Conservation (phyloP, 2,797 vertebrate genomes). For the Australoheros facetus region DNA sequence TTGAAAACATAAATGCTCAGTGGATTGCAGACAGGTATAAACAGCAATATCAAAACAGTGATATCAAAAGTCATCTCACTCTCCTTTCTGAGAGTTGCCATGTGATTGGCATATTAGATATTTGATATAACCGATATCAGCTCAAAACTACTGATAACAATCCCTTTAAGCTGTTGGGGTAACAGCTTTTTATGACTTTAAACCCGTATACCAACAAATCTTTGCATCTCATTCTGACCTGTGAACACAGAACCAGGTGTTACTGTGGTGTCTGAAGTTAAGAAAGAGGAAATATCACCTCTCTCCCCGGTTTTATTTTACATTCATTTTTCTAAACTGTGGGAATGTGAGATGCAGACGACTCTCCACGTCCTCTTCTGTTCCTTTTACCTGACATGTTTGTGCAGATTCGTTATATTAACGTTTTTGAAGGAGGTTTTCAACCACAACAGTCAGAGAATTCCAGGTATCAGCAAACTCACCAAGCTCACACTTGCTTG, state of each 20-base stretch:
- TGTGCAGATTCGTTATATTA: slow-evolving; percentile 59
- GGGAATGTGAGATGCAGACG: not conserved
- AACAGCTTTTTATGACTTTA: not conserved
- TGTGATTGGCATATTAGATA: not conserved
- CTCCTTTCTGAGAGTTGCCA: not conserved
- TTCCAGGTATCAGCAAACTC: slow-evolving; percentile 43
- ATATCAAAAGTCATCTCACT: not conserved
- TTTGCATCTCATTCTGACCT: not conserved
- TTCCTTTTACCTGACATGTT: slow-evolving; percentile 49
- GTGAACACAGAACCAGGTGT: not conserved
- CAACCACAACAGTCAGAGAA: slow-evolving; percentile 55
- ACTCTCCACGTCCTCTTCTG: slow-evolving; percentile 13
- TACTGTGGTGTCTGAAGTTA: not conserved
- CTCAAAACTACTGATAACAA: not conserved
- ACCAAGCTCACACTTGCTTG: slow-evolving; percentile 43
- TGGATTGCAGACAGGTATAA: not conserved
- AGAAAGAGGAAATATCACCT: not conserved
- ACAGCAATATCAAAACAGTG: not conserved
- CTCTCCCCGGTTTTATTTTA: not conserved
- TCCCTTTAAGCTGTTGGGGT: not conserved
- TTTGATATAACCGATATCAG: not conserved
- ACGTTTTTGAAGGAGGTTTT: slow-evolving; percentile 42
- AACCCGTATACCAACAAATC: not conserved
- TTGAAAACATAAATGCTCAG: not conserved
- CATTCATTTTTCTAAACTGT: not conserved